Conservation (phyloP, 2,113 vertebrate species). For the Myocastor coypus region DNA sequence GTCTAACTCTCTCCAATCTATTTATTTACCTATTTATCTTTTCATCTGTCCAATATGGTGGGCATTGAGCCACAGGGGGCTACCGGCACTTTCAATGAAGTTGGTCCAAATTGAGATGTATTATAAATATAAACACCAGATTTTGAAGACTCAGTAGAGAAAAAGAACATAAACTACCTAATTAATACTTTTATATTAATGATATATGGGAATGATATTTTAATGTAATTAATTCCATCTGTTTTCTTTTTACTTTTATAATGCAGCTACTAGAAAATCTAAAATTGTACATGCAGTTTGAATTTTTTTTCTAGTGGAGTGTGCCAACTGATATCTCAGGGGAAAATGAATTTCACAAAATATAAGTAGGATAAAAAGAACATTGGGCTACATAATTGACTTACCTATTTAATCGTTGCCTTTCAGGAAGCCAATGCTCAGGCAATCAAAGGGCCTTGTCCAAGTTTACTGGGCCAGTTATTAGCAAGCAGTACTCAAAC, state of each 20-base stretch:
- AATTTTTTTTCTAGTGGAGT: constrained; percentile 10
- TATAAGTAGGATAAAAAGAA: neutral
- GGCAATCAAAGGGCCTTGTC: neutral
- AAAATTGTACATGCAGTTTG: neutral
- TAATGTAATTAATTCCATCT: constrained; percentile 2
- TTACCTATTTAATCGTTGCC: neutral
- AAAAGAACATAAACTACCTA: neutral
- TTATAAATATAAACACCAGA: neutral
- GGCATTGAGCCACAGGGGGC: neutral
- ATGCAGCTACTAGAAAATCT: neutral
- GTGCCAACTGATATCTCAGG: neutral
- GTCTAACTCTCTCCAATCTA: neutral
- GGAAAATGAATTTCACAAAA: constrained; percentile 45
- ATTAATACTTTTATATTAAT: constrained; percentile 17
- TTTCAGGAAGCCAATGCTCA: constrained; percentile 8
- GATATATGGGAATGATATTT: neutral
- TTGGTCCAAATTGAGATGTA: constrained; percentile 9
- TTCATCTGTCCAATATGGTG: neutral
- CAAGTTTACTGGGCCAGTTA: neutral
- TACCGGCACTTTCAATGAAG: neutral
- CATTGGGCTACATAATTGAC: neutral
- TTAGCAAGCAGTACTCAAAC: neutral
- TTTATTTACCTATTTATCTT: neutral
- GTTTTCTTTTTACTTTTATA: constrained; percentile 54
- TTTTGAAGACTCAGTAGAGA: neutral